Evolutionary conservation across 2,888 invertebrate species (phyloP), one percentile per base, ranked within the genome.

Genomic region (Synanthedon andrenaeformis): DNA sequence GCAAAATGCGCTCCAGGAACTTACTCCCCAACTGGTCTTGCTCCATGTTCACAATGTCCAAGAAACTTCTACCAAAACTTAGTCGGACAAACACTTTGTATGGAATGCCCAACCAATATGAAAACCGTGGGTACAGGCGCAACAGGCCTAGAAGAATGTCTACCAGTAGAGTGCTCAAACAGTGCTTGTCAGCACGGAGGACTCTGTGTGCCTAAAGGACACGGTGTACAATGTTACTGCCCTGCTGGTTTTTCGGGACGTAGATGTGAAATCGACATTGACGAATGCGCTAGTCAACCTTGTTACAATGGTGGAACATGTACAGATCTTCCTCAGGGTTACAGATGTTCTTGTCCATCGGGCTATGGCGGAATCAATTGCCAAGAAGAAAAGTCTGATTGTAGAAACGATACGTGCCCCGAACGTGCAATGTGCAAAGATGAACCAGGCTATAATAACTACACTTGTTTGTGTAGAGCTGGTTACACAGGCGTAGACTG

Each of bases 381-480:
- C 71, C 97, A 98, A 84, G 95, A 96, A 72, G 96, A 97, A 78
- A 91, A 93, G 65, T 93, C 94, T 13, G 96, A 98, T 66, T 98
- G 97, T 71, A 89, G 89, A 62, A 94, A 93, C 70, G 94, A 95
- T 58, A 96, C 98, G 0, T 99, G 99, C 66, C 96, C 96, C 1
- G 97, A 97, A 71, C 89, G 97, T 67, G 98, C 98, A 3, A 97
- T 97, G 95, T 99, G 99, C 79, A 97, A 98, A 82, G 96, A 98
- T 76, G 95, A 94, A 79, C 97, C 94, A 17, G 96, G 94, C 56
- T 92, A 91, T 63, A 95, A 94, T 65, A 97, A 97, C 70, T 94
- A 92, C 67, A 96, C 96, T 1, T 99, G 99, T 72, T 88, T 98
- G 10, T 99, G 99, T 72, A 89, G 97, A 70, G 93, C 96, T 58